Percentiles rank a stretch among this genome's conserved stretches.
phyloP scores from a whole-genome alignment of 2,113 vertebrate genomes.

The Gopherus evgoodei region DNA sequence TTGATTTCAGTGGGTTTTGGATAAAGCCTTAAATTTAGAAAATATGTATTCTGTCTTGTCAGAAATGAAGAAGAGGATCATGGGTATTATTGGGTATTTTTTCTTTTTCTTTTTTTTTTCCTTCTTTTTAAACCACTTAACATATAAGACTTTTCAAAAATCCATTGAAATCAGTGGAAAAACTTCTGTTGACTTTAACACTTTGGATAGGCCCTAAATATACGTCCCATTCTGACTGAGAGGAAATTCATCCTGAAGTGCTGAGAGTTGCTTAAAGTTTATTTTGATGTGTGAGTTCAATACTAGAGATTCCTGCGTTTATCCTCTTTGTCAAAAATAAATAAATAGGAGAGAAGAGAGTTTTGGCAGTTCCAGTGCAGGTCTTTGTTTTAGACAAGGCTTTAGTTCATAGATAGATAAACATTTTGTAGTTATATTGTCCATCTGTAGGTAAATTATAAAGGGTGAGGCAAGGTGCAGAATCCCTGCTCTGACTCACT shows the following conservation, averaged over 20 bases:
- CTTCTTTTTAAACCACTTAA: not conserved
- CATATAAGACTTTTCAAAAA: not conserved
- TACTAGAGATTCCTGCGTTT: not conserved
- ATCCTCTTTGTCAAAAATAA: not conserved
- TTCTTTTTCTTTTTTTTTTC: not conserved
- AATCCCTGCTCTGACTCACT: not conserved
- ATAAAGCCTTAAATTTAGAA: not conserved
- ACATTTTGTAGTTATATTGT: not conserved
- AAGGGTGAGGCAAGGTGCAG: not conserved
- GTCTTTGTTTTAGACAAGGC: not conserved
- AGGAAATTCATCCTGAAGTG: not conserved
- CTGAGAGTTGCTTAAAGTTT: not conserved
- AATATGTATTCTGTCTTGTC: not conserved
- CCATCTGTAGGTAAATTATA: not conserved
- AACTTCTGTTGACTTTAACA: not conserved
- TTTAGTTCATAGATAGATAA: not conserved
- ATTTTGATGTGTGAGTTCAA: not conserved
- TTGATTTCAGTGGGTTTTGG: not conserved
- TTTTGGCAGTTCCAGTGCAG: not conserved
- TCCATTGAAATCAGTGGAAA: not conserved
- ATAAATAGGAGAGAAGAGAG: not conserved
- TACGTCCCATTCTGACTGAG: not conserved
- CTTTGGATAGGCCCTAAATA: not conserved
- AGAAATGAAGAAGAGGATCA: not conserved
- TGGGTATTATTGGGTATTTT: not conserved